A percentile compares a stretch with the other conserved stretches of the same genome.
Evolutionary conservation across 1,140 invertebrate species (phyloP).

Genomic region (Pseudomyrmex gracilis): DNA sequence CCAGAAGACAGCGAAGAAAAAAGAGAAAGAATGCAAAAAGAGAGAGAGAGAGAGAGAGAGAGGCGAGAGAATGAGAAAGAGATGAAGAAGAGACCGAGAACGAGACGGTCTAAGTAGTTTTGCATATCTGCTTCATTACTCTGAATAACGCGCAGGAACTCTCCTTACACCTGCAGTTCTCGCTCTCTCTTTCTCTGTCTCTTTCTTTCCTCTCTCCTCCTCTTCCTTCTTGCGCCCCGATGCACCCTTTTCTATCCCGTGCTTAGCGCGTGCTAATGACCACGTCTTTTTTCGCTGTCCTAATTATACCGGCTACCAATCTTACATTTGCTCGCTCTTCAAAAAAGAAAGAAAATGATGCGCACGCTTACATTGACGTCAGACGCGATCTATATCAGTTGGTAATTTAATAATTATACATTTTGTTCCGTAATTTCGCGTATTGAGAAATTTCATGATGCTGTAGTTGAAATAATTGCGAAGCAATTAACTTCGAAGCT

Average conservation of each 20-base stretch:
- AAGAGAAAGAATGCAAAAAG: conserved; percentile 33
- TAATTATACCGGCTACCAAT: conserved; percentile 64
- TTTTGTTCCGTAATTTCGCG: conserved; percentile 21
- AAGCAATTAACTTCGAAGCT: conserved; percentile 28
- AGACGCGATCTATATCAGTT: conserved; percentile 53
- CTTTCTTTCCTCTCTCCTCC: too few relatives aligned
- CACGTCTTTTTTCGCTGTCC: conserved; percentile 58
- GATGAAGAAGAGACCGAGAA: conserved; percentile 54
- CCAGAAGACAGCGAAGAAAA: conserved; percentile 2
- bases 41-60: conserved; percentile 16
- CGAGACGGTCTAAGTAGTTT: conserved; percentile 75
- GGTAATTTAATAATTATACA: conserved; percentile 69
- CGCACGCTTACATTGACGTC: conserved; percentile 23
- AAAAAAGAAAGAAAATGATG: background rate
- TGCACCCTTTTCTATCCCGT: conserved; percentile 59
- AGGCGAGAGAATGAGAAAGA: conserved; percentile 44
- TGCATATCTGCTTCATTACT: conserved; percentile 79
- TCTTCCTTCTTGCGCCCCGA: conserved; percentile 21
- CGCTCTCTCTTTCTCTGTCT: too few relatives aligned
- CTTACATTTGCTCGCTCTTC: conserved; percentile 49
- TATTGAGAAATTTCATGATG: conserved; percentile 10
- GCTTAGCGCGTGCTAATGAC: conserved; percentile 51
- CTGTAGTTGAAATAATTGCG: conserved; percentile 14
- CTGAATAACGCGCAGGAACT: conserved; percentile 72
- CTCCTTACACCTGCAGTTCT: conserved; percentile 66